Conservation (phyloP, 2,888 invertebrate genomes). For the Calameuta pallipes region DNA sequence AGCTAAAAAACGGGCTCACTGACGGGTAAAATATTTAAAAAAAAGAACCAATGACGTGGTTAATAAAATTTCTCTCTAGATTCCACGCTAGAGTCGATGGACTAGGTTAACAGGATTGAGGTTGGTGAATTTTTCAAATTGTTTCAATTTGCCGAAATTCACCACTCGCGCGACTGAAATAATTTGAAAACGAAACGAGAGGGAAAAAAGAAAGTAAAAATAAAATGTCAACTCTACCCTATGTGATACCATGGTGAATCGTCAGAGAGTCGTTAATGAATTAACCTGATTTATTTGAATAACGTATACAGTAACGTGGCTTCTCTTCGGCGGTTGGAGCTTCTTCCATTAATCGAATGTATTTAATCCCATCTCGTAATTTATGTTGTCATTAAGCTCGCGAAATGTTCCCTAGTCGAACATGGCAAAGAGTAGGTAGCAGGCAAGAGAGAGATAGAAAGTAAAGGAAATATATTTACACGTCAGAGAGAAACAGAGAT, state of each 20-base stretch:
- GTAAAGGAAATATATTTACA: slow-evolving; percentile 13
- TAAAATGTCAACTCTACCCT: neutral
- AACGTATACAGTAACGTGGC: neutral
- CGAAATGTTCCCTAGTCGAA: neutral
- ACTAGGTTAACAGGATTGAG: neutral
- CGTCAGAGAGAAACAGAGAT: slow-evolving; percentile 5
- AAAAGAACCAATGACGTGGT: neutral
- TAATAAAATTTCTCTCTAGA: neutral
- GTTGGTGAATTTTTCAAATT: neutral
- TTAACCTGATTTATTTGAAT: neutral
- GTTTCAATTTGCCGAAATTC: neutral
- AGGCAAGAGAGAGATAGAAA: slow-evolving; percentile 11
- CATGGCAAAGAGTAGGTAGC: neutral
- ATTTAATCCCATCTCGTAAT: neutral
- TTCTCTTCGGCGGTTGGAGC: neutral
- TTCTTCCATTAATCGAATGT: neutral
- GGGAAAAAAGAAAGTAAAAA: neutral
- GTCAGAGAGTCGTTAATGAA: neutral
- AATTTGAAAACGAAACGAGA: too few species aligned
- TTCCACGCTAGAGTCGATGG: neutral
- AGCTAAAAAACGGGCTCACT: neutral
- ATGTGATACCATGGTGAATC: neutral
- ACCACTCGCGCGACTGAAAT: neutral
- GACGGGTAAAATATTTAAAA: neutral
- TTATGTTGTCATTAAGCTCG: neutral